Percentiles rank a stretch among this genome's conserved stretches.
These are phyloP conservation scores for Euura saliciscinereae DNA, from an alignment of 1,140 invertebrate species.

Conservation along the genomic window DNA sequence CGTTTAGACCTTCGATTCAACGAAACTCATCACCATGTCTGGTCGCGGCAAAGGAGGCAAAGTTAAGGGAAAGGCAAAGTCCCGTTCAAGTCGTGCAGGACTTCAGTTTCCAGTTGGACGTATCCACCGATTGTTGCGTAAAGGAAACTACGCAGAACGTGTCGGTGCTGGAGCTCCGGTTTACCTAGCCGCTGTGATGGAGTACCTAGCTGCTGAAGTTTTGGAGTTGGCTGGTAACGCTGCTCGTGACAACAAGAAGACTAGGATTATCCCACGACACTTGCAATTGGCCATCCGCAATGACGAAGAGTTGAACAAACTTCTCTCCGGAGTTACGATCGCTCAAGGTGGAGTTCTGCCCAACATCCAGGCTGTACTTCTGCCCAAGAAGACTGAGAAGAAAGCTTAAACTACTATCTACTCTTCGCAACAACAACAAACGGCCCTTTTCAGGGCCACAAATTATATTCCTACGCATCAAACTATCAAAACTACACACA, in stretches of 20 bases:
- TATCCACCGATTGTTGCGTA: slow-evolving; percentile 72
- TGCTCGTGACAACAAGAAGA: slow-evolving; percentile 68
- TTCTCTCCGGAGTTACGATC: slow-evolving; percentile 71
- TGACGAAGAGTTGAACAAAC: slow-evolving; percentile 74
- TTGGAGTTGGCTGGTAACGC: slow-evolving; percentile 82
- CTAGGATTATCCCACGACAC: slow-evolving; percentile 81
- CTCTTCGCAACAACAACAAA: neutral
- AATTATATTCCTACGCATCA: neutral
- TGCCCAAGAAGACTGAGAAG: slow-evolving; percentile 62
- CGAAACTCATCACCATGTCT: slow-evolving; percentile 46
- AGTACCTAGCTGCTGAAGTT: slow-evolving; percentile 66
- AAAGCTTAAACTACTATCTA: slow-evolving; percentile 4
- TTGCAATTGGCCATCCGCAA: slow-evolving; percentile 83
- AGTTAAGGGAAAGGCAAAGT: slow-evolving; percentile 59
- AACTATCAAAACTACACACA: no score
- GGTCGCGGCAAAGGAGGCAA: slow-evolving; percentile 58
- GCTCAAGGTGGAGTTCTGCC: slow-evolving; percentile 72
- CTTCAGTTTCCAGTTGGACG: slow-evolving; percentile 77
- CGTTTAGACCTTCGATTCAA: slow-evolving; percentile 20
- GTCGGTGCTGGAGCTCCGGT: slow-evolving; percentile 57
- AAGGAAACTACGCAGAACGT: slow-evolving; percentile 74
- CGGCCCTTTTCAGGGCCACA: neutral
- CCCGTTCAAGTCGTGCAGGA: slow-evolving; percentile 63
- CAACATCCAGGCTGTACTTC: slow-evolving; percentile 68
- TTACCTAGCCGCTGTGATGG: slow-evolving; percentile 47